These are phyloP conservation scores for Zaprionus lachaisei DNA, from an alignment of 1,140 invertebrate genomes.

Conservation along the genomic window DNA sequence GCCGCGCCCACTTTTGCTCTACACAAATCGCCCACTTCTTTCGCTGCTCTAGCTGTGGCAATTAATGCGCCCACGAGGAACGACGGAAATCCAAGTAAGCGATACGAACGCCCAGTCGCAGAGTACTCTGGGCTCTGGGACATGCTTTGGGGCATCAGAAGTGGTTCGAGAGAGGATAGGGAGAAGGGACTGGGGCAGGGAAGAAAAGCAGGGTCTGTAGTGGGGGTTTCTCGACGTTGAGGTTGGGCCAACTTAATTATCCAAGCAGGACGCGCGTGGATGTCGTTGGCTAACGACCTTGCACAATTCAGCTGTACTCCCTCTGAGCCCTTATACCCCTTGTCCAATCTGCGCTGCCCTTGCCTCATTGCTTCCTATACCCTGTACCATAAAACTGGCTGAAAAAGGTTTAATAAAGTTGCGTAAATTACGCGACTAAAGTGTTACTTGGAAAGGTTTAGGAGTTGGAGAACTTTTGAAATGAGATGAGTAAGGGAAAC, in stretches of 20 bases:
- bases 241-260: slow-evolving; percentile 48
- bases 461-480: background rate
- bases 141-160: background rate
- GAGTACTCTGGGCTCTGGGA: background rate
- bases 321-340: background rate
- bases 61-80: slow-evolving; percentile 59
- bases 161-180: no score
- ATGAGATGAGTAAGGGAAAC: background rate
- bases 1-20: background rate
- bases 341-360: background rate
- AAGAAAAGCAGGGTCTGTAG: background rate
- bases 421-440: background rate
- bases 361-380: slow-evolving; percentile 17
- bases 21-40: slow-evolving; percentile 22
- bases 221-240: slow-evolving; percentile 6
- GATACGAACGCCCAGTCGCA: slow-evolving; percentile 33
- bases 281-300: slow-evolving; percentile 43
- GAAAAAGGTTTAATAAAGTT: slow-evolving; percentile 29
- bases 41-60: slow-evolving; percentile 38
- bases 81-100: slow-evolving; percentile 34
- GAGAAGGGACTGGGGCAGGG: background rate
- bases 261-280: slow-evolving; percentile 38
- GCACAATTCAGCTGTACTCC: slow-evolving; percentile 6
- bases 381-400: slow-evolving; percentile 25
- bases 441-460: background rate